Base-by-base conservation (phyloP, 2,888 invertebrate species). In the Horisme vitalbata region DNA sequence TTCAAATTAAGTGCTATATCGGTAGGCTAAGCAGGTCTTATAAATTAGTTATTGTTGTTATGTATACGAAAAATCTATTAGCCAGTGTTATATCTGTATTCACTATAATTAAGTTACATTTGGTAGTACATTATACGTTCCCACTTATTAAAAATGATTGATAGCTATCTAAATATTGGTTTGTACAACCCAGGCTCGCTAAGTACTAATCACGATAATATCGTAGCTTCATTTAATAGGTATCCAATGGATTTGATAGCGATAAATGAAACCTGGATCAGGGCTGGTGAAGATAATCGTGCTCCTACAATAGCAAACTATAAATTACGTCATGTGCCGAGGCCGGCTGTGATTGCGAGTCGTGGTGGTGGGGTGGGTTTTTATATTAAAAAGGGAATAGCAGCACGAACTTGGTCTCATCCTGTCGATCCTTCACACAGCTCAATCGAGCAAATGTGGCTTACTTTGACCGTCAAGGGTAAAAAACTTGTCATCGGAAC, bases 121-220 rank as follows among this genome's bases (percentile, higher is more conserved):
- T 31, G 10, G 10, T 8, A 9, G 27, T 18, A 21, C 24, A 13
- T 8, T 2, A 10, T 32, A 6, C 23, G 12, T 23, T 33, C 33
- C 1, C 34, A 27, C 20, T 26, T 21, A 4, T 20, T 33, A 7
- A 5, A 34, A 14, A 34, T 27, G 21, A 26, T 9, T 14, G 33
- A 35, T 3, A 26, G 33, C 2, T 31, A 14, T 35, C 47, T 59
- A 32, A 52, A 18, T 20, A 20, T 61, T 13, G 61, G 59, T 8
- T 37, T 61, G 7, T 7, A 61, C 4, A 61, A 63, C 27, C 45
- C 50, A 1, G 12, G 61, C 10, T 64, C 63, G 1, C 26, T 64
- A n/a, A 55, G 60, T 15, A 60, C 59, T 1, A 59, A 59, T 1
- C 30, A 43, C 7, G 63, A 63, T 14, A 61, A 63, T 15, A 20